Base-by-base conservation (phyloP, 2,113 vertebrate species). In the Varanus salvator region DNA sequence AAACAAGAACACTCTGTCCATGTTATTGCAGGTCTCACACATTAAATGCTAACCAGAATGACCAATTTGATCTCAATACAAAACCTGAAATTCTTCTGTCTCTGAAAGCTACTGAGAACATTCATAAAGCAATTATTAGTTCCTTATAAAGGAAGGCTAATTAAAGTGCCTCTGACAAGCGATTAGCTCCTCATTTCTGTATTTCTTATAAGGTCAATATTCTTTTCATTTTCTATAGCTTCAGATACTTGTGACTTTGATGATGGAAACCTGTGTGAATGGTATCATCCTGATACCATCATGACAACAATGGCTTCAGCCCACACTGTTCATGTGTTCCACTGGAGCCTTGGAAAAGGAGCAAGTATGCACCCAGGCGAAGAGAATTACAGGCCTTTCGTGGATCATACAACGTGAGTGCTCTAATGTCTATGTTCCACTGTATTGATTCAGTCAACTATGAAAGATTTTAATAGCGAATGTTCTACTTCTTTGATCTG, bases 291-390 rank as follows among this genome's bases (percentile, higher is more conserved):
- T 81, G 17, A 23, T 8, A 50, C 82, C 68, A 84, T 92, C 71
- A 54, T 87, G 4, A 76, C 21, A 31, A n/a, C 87, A 89, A 81
- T 34, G 75, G 0, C 78, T 81, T 84, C 89, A 57, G 44, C 83
- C 8, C n/a, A 12, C 31, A 68, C 52, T n/a, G 69, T 92, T 57
- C 96, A 97, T 6, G 74, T 86, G 4, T 99, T 99, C 94, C 95
- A 86, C 52, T 99, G 99, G 98, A 95, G 97, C 4, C 93, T 97
- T 60, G 97, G 98, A 84, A 98, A 97, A 91, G 98, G 98, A 6
- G 92, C 95, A 81, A 96, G 92, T 64, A 96, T 98, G 86, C 97
- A 98, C 71, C 94, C 97, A 4, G 97, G 97, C 50, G 98, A 99
- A 94, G 95, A 98, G 92, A 95, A 95, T 4, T 96, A 99, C 89